phyloP scores from a whole-genome alignment of 2,113 vertebrate species.

The Theristicus caerulescens region DNA sequence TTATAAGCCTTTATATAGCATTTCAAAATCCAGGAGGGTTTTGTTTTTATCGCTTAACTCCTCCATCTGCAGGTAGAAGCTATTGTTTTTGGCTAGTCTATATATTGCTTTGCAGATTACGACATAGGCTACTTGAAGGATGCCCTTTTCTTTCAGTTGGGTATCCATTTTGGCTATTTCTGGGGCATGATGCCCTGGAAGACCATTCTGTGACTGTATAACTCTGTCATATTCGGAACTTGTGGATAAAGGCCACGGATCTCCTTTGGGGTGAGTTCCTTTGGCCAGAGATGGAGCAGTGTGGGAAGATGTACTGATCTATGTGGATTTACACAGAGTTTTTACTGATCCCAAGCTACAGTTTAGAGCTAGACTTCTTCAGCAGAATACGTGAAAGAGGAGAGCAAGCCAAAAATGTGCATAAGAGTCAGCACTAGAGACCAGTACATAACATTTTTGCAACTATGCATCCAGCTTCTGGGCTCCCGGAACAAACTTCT shows the following conservation, averaged over 20 bases:
- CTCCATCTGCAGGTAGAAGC: conserved; percentile 8
- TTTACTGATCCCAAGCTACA: background rate
- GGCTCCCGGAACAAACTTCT: background rate
- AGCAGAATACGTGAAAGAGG: background rate
- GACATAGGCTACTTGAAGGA: background rate
- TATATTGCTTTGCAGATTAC: conserved; percentile 50
- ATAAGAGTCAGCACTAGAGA: background rate
- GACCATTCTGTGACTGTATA: background rate
- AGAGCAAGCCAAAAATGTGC: background rate
- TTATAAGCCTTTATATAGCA: conserved; percentile 37
- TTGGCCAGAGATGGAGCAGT: background rate
- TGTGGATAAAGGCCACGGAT: background rate
- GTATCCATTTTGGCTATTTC: background rate
- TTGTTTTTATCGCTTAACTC: conserved; percentile 47
- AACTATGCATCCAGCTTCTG: background rate
- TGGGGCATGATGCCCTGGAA: background rate
- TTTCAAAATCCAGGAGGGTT: conserved; percentile 58
- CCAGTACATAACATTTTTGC: background rate
- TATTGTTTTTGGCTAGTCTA: conserved; percentile 6
- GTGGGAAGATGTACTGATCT: background rate
- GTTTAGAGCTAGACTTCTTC: background rate
- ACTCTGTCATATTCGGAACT: background rate
- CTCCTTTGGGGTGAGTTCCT: background rate
- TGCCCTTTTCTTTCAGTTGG: conserved; percentile 16
- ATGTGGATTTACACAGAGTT: background rate